These are phyloP conservation scores for Pygocentrus nattereri DNA, from an alignment of 2,797 vertebrate species.

Conservation along the genomic window DNA sequence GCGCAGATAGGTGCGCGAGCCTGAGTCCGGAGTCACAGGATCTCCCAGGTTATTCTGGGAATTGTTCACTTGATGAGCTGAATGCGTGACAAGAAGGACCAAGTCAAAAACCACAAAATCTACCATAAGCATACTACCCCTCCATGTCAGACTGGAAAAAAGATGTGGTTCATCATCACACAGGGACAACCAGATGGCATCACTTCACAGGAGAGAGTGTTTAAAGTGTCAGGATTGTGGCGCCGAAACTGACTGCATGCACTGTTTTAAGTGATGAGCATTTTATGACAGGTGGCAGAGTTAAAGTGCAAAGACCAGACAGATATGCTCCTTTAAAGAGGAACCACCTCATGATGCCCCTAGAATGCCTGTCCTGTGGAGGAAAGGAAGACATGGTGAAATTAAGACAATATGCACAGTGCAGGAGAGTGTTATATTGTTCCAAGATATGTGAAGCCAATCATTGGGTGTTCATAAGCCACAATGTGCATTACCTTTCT, in stretches of 20 bases:
- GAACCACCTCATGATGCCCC: neutral
- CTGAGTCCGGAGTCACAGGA: too few relatives aligned
- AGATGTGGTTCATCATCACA: neutral
- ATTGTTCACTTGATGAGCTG: too few relatives aligned
- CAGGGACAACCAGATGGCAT: neutral
- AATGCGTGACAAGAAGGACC: too few relatives aligned
- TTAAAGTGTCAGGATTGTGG: conserved; percentile 18
- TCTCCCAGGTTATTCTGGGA: too few relatives aligned
- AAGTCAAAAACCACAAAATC: neutral
- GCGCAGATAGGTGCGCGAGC: too few relatives aligned
- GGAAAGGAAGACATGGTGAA: neutral
- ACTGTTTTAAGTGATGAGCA: conserved; percentile 44
- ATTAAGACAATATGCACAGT: neutral
- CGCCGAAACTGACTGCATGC: conserved; percentile 1
- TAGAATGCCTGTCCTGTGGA: neutral
- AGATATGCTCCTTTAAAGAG: conserved; percentile 21
- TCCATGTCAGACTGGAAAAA: neutral
- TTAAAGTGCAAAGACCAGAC: neutral
- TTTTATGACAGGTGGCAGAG: conserved; percentile 35
- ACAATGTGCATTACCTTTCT: neutral
- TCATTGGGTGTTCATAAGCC: conserved; percentile 2
- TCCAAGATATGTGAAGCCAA: neutral
- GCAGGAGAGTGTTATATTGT: neutral
- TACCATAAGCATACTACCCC: neutral
- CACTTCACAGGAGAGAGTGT: neutral